Evolutionary conservation across 1,140 invertebrate genomes (phyloP), one percentile per base, ranked within the genome.

Genomic region (Heliconius himera): DNA sequence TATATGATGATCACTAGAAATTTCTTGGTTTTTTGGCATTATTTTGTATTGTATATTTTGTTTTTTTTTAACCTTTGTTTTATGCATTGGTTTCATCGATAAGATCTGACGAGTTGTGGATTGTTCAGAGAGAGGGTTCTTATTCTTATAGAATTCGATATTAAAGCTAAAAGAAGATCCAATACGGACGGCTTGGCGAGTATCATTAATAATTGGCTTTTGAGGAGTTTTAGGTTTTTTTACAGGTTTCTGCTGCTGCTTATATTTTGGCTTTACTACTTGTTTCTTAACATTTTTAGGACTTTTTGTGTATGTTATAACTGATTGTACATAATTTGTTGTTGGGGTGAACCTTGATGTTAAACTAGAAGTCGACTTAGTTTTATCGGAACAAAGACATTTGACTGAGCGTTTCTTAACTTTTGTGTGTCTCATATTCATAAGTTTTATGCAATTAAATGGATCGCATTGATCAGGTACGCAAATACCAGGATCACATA

Each of bases 91-190:
- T 80, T 80, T 29, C 33, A 29, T 71, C 26, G n/a, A 49, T 36
- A 66, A 60, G 11, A 3, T 26, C 13, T 11, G 26, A 66, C 13
- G 26, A 66, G 26, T 66, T 26, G 20, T 29, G 26, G 60, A 26
- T 29, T 66, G 26, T 29, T 22, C 22, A 29, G 60, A 16, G 16
- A 29, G 4, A 60, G 71, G 72, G 13, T 36, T n/a, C 71, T 56
- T 81, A 70, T 79, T 78, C 84, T 87, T 88, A 77, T 56, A 82
- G 78, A 87, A 86, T 78, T 87, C 83, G 1, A 88, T 81, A 74
- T 85, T 80, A 76, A 88, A 87, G 74, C 78, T 87, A 76, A 86
- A 83, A 80, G 73, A 83, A 4, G 87, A 88, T 13, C 81, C 79
- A 75, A 88, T 82, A 33, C 80, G 73, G 3, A 84, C 82, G 6